phyloP scores from a whole-genome alignment of 2,797 vertebrate species.

The Peromyscus attwateri region DNA sequence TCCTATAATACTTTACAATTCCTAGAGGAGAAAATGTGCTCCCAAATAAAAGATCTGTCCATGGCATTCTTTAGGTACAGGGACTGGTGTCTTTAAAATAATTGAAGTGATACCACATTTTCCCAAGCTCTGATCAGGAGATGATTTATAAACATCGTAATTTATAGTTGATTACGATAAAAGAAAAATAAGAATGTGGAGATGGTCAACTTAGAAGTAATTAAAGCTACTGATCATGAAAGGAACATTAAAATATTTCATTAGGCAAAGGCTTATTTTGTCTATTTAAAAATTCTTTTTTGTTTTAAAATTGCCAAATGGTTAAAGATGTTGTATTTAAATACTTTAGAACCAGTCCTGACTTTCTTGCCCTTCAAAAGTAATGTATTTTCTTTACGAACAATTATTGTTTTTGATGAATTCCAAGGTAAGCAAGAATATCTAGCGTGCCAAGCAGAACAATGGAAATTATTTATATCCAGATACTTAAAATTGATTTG shows the following conservation, averaged over 20 bases:
- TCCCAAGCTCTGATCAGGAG: neutral
- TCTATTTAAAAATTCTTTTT: conserved; percentile 24
- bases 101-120: conserved; percentile 28
- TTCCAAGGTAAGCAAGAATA: conserved; percentile 42
- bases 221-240: conserved; percentile 15
- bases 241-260: neutral
- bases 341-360: neutral
- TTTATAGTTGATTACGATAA: conserved; percentile 45
- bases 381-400: conserved; percentile 52
- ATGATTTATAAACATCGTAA: conserved; percentile 42
- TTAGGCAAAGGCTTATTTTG: neutral
- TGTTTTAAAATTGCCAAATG: conserved; percentile 53
- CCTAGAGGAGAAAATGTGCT: conserved; percentile 57
- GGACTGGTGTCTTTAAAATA: conserved; percentile 53
- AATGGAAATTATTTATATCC: conserved; percentile 25
- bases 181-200: neutral
- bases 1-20: conserved; percentile 53
- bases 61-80: neutral
- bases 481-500: conserved; percentile 22
- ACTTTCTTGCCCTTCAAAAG: conserved; percentile 63
- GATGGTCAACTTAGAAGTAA: conserved; percentile 49
- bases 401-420: conserved; percentile 39
- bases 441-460: conserved; percentile 20
- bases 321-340: conserved; percentile 52
- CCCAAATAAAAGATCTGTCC: conserved; percentile 3